Evolutionary conservation across 2,797 vertebrate genomes (phyloP).

Genomic region (Saxicola maurus): DNA sequence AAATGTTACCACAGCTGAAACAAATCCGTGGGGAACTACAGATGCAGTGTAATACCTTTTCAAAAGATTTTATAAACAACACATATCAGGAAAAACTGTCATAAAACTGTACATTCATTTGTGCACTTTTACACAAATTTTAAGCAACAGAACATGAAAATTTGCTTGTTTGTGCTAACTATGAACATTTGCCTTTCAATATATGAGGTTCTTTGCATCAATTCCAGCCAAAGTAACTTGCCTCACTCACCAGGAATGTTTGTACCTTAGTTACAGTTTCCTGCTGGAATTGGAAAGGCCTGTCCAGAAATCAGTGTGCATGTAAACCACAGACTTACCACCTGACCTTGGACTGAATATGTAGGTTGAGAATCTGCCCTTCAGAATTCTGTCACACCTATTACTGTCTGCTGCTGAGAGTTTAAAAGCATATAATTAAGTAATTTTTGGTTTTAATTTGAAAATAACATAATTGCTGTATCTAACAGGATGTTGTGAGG

Average conservation of each 20-base stretch:
- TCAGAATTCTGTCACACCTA: background rate
- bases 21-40: background rate
- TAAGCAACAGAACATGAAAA: background rate
- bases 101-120: background rate
- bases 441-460: background rate
- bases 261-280: background rate
- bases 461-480: background rate
- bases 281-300: background rate
- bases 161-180: background rate
- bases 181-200: background rate
- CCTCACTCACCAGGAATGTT: background rate
- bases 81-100: background rate
- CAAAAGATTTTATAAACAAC: background rate
- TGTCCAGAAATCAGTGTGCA: background rate
- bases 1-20: background rate
- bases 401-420: background rate
- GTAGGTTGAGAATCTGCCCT: background rate
- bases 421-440: background rate
- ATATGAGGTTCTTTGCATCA: background rate
- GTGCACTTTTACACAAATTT: background rate
- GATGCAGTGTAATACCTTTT: background rate
- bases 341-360: background rate
- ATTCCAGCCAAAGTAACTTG: background rate
- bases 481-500: background rate
- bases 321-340: background rate